Percentiles rank a stretch among this genome's conserved stretches.
Conservation (phyloP, 1,140 invertebrate species). For the Oryctes rhinoceros region DNA sequence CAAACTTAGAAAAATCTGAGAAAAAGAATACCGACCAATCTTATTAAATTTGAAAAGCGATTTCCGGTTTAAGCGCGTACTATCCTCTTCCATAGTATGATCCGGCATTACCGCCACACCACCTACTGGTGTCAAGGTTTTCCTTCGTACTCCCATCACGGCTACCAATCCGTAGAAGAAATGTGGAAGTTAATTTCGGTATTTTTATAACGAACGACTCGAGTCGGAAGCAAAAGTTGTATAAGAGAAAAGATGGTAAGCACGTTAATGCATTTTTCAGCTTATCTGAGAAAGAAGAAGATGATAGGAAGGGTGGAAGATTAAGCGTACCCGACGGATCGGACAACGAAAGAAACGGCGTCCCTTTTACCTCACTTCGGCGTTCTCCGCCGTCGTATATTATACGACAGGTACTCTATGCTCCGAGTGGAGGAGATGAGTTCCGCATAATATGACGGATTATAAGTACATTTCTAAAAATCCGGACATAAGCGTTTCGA, state of each 20-base stretch:
- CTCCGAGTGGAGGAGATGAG: background rate
- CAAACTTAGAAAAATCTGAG: too few species aligned
- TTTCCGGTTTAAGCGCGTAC: background rate
- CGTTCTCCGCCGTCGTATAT: background rate
- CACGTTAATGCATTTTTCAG: slow-evolving; percentile 14
- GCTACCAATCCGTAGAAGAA: too few species aligned
- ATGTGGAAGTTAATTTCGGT: background rate
- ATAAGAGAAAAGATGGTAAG: background rate
- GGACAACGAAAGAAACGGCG: background rate
- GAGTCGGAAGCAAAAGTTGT: background rate
- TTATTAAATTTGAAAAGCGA: slow-evolving; percentile 11
- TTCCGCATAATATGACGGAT: slow-evolving; percentile 53
- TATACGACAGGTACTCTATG: slow-evolving; percentile 24
- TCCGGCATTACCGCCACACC: background rate
- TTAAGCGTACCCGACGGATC: background rate
- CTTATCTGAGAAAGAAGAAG: background rate
- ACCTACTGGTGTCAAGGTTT: too few species aligned
- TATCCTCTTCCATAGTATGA: background rate
- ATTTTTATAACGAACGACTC: slow-evolving; percentile 10
- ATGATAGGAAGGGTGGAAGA: background rate
- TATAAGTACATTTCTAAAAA: slow-evolving; percentile 53
- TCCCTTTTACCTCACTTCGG: background rate
- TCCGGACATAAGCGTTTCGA: slow-evolving; percentile 49
- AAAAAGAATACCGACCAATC: background rate
- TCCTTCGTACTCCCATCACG: too few species aligned